Evolutionary conservation across 1,140 invertebrate species (phyloP), one percentile per base, ranked within the genome.

Genomic region (Sarcophaga peregrina): DNA sequence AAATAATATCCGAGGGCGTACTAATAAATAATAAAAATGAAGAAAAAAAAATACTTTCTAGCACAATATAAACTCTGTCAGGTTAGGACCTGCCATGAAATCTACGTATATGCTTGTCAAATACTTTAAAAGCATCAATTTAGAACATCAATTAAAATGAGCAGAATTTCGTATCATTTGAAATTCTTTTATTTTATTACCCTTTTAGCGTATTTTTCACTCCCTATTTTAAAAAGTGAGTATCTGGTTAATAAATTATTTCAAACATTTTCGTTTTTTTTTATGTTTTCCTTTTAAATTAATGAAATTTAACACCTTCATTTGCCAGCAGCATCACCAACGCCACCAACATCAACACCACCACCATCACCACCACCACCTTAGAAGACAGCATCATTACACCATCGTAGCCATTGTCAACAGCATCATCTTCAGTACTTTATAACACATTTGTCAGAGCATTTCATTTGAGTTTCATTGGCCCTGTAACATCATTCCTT

Each of bases 271-370:
- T 37, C 4, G 25, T 37, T 37, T 37, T 37, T 37, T 37, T 37
- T 37, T 37, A 58, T n/a, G n/a, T 58, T 58, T 58, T 58, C 54
- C 54, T 58, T 58, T 58, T n/a, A 58, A 13, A 13, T 13, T 58
- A 58, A 58, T 58, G 54, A 58, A 58, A 58, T n/a, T 58, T 58
- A 58, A 58, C 54, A 58, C 54, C 54, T 58, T 58, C 54, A 15
- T 58, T 58, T 58, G 15, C 13, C n/a, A 6, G 2, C n/a, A n/a
- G 13, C 54, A 58, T 13, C 13, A 58, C 7, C 54, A 58, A 58
- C 54, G 15, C 13, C 10, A n/a, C 7, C 54, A 15, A 58, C 54
- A 58, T 15, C 54, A 15, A 58, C 15, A 58, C 54, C 11, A n/a
- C 52, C 52, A 58, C 52, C 54, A 58, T 7, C 7, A 13, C 54